Evolutionary conservation across 2,113 vertebrate species (phyloP), one percentile per base, ranked within the genome.

Genomic region (Phyllopteryx taeniolatus): DNA sequence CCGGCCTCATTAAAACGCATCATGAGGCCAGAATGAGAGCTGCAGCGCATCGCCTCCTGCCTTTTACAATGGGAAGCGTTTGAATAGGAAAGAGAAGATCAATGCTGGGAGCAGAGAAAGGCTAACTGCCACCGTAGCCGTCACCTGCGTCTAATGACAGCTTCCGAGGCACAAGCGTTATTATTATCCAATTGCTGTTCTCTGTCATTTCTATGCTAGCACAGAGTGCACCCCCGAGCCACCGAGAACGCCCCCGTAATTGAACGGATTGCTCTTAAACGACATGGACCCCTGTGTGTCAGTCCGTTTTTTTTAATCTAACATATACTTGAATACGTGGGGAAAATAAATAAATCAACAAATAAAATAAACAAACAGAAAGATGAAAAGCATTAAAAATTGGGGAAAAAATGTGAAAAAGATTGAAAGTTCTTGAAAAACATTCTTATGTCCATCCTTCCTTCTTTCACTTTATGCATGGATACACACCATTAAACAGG

Each of bases 181-280:
- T 91, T 87, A 91, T 39, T 39, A 39, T 88, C 86, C 89, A 87
- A 90, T 91, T 91, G 88, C 85, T 88, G 85, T 85, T 84, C 85
- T 86, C 86, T 90, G 80, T 88, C 86, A 88, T 91, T 83, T 89
- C 84, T 86, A 86, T 73, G 65, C 83, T 79, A 87, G 85, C 86
- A 71, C 81, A 72, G 75, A 82, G 82, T 83, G 72, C 79, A 69
- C 70, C 75, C 66, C 31, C 67, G 10, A 35, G 15, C 47, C 33
- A n/a, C 49, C 51, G 8, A 20, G 49, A 12, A 66, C 44, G 64
- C 44, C 64, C 22, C 43, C 13, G n/a, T 88, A 87, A 89, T 90
- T 89, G 86, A 82, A 83, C 64, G 81, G 79, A 74, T 62, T 82
- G 79, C 83, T 86, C 83, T 83, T 83, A 70, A 82, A 83, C 87